A percentile compares a stretch with the other conserved stretches of the same genome.
Conservation (phyloP, 2,797 vertebrate species). For the Loris lydekkerianus region DNA sequence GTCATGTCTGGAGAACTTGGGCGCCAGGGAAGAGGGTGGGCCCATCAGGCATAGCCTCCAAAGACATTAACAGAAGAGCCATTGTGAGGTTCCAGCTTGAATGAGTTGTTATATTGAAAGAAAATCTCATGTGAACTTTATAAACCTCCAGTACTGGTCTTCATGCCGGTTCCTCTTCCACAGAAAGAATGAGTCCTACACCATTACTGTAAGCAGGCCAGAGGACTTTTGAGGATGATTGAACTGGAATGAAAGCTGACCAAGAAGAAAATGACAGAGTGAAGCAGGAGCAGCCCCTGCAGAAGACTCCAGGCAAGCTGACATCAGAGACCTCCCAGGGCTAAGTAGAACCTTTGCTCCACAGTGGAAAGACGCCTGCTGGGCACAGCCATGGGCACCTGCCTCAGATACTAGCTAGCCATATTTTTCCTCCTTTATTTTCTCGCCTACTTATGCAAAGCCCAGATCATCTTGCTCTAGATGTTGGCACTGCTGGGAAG, state of each 20-base stretch:
- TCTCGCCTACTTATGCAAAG: slow-evolving; percentile 96
- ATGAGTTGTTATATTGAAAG: slow-evolving; percentile 85
- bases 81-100: slow-evolving; percentile 10
- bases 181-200: slow-evolving; percentile 98
- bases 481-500: slow-evolving; percentile 95
- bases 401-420: slow-evolving; percentile 98
- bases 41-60: background rate
- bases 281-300: background rate
- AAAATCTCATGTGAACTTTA: slow-evolving; percentile 97
- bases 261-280: background rate
- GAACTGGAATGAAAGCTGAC: background rate
- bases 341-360: slow-evolving; percentile 69
- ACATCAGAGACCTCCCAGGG: background rate
- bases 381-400: slow-evolving; percentile 98
- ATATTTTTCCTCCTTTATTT: slow-evolving; percentile 97
- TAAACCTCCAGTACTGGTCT: slow-evolving; percentile 97
- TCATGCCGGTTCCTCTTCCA: slow-evolving; percentile 96
- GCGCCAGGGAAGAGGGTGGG: background rate
- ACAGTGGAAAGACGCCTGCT: slow-evolving; percentile 98
- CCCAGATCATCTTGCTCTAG: slow-evolving; percentile 98
- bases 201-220: slow-evolving; percentile 93
- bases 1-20: background rate
- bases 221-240: background rate
- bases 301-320: background rate
- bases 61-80: background rate